Evolutionary conservation across 2,797 vertebrate genomes (phyloP).

Genomic region (Adelosebastes latens): DNA sequence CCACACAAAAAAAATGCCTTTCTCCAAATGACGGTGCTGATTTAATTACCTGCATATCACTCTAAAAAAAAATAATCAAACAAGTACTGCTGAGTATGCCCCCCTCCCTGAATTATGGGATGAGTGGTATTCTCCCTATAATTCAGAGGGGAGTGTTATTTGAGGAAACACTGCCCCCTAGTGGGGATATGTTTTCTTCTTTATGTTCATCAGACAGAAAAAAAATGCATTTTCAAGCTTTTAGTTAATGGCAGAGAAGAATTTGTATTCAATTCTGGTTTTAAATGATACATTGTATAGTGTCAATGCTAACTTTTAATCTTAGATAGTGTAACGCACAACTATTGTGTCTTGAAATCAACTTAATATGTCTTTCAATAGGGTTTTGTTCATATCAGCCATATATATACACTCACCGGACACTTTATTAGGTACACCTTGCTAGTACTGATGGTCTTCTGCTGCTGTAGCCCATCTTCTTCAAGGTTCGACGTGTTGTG

Average conservation of each 20-base stretch:
- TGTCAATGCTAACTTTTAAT: not conserved
- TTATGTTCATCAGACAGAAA: not conserved
- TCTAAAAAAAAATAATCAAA: not conserved
- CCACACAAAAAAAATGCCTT: slow-evolving; percentile 3
- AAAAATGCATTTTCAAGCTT: not conserved
- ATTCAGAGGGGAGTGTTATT: not conserved
- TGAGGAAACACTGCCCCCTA: slow-evolving; percentile 59
- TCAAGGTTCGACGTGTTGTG: too few relatives aligned
- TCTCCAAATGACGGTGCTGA: not conserved
- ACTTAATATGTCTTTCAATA: not conserved
- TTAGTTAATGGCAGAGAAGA: not conserved
- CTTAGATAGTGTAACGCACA: not conserved
- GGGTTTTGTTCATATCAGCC: not conserved
- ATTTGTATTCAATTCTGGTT: not conserved
- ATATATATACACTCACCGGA: not conserved
- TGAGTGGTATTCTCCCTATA: not conserved
- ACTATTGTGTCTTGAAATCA: not conserved
- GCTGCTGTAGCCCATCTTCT: too few relatives aligned
- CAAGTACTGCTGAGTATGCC: not conserved
- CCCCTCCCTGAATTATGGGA: not conserved
- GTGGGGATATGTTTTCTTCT: slow-evolving; percentile 13
- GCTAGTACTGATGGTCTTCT: too few relatives aligned
- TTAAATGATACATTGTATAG: not conserved
- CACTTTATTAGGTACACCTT: too few relatives aligned
- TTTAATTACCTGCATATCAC: not conserved